Conservation (phyloP, 2,888 invertebrate species). For the Folsomia manolachei region DNA sequence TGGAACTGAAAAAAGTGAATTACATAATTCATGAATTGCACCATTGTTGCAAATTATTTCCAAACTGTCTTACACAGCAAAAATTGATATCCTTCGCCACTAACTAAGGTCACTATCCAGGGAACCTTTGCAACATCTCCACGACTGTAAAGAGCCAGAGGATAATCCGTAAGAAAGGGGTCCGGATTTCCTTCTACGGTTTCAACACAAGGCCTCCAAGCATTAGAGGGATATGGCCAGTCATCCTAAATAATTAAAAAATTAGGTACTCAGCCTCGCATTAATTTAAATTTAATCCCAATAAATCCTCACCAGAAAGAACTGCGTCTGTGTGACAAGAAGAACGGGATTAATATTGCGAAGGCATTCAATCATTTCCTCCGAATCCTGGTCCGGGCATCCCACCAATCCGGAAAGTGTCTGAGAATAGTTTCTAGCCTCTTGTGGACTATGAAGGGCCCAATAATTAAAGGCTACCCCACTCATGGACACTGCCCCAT, state of each 20-base stretch:
- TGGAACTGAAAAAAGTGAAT: constrained; percentile 25
- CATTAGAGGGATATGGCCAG: constrained; percentile 36
- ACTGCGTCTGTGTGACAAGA: constrained; percentile 30
- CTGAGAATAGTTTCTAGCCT: constrained; percentile 29
- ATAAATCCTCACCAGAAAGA: constrained; percentile 28
- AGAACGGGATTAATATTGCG: constrained; percentile 31
- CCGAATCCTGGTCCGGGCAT: constrained; percentile 30
- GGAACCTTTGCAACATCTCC: constrained; percentile 32
- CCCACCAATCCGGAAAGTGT: constrained; percentile 28
- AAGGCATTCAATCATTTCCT: constrained; percentile 31
- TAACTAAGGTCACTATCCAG: constrained; percentile 28
- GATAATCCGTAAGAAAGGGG: constrained; percentile 34
- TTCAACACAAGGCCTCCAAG: constrained; percentile 35
- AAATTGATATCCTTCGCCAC: constrained; percentile 33
- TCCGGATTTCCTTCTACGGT: constrained; percentile 22
- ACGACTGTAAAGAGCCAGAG: constrained; percentile 28
- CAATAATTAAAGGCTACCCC: constrained; percentile 41
- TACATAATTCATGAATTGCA: neutral
- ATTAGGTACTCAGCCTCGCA: neutral
- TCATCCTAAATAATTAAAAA: constrained; percentile 25
- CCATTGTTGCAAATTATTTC: neutral
- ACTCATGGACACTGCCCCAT: constrained; percentile 30
- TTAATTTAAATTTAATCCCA: neutral
- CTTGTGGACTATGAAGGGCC: constrained; percentile 27
- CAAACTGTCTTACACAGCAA: constrained; percentile 26